Percentiles rank a stretch among this genome's conserved stretches.
Evolutionary conservation across 2,888 invertebrate species (phyloP).

Genomic region (Lacanobia oleracea): DNA sequence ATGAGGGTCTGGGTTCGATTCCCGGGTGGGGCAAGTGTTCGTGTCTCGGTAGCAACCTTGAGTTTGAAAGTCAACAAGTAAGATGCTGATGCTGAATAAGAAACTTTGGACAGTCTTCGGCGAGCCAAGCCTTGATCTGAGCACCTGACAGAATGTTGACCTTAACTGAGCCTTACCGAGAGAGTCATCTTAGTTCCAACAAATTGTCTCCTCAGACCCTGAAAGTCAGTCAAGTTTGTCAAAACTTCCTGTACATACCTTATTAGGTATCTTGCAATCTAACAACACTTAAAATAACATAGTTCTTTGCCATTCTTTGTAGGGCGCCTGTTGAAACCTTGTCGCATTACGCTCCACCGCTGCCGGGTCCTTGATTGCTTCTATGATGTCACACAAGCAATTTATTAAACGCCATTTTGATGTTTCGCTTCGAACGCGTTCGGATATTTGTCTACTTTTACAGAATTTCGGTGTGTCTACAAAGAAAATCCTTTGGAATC

Average conservation of each 20-base stretch:
- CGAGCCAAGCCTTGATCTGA: neutral
- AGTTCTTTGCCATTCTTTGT: neutral
- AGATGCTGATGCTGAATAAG: neutral
- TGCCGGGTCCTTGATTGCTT: constrained; percentile 61
- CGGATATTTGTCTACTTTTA: constrained; percentile 30
- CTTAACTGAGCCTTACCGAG: neutral
- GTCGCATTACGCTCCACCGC: constrained; percentile 27
- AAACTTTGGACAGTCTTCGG: neutral
- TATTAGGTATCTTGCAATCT: neutral
- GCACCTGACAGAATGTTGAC: neutral
- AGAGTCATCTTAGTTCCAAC: neutral
- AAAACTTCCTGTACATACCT: neutral
- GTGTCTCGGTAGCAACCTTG: no score
- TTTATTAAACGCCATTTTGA: constrained; percentile 69
- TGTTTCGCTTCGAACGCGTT: constrained; percentile 39
- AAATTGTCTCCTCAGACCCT: neutral
- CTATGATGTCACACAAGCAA: constrained; percentile 67
- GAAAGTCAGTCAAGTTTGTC: neutral
- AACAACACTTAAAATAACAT: neutral
- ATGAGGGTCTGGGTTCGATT: no score
- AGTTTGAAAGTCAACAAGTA: no score
- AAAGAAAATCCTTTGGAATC: neutral
- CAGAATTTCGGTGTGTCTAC: constrained; percentile 15
- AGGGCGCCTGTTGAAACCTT: constrained; percentile 19
- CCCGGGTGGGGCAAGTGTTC: no score